Percentiles rank a stretch among this genome's conserved stretches.
These are phyloP conservation scores for Baronia brevicornis DNA, from an alignment of 2,888 invertebrate species.

Conservation along the genomic window DNA sequence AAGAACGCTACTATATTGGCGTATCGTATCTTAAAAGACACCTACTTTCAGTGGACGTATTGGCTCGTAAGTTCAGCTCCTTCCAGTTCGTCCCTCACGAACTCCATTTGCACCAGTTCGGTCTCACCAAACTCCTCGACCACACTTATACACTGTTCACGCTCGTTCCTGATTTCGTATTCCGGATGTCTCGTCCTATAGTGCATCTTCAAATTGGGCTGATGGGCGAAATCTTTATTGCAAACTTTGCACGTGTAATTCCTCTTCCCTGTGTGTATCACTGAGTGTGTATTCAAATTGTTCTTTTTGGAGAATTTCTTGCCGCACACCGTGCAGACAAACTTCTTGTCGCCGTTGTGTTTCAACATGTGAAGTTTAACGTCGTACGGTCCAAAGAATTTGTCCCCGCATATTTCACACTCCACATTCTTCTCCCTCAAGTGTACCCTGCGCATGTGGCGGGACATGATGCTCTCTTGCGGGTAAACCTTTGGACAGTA, in stretches of 20 bases:
- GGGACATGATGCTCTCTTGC: slow-evolving; percentile 74
- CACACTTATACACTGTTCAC: slow-evolving; percentile 18
- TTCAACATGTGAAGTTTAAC: slow-evolving; percentile 68
- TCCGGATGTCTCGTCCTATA: slow-evolving; percentile 39
- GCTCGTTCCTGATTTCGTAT: slow-evolving; percentile 14
- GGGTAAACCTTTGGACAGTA: slow-evolving; percentile 66
- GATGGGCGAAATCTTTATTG: slow-evolving; percentile 66
- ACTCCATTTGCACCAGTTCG: slow-evolving; percentile 44
- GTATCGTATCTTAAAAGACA: slow-evolving; percentile 9
- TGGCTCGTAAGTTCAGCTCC: slow-evolving; percentile 27
- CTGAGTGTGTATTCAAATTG: slow-evolving; percentile 74
- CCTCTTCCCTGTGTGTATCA: slow-evolving; percentile 74
- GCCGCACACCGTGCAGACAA: slow-evolving; percentile 75
- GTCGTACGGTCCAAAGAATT: slow-evolving; percentile 60
- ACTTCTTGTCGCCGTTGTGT: slow-evolving; percentile 72
- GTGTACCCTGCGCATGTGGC: slow-evolving; percentile 77
- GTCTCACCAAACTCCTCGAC: slow-evolving; percentile 33
- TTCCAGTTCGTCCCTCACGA: slow-evolving; percentile 41
- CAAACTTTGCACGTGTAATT: slow-evolving; percentile 69
- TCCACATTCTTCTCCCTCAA: slow-evolving; percentile 64
- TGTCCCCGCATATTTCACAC: slow-evolving; percentile 61
- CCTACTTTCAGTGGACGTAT: slow-evolving; percentile 11
- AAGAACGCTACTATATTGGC: slow-evolving; percentile 9
- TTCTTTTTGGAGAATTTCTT: slow-evolving; percentile 77
- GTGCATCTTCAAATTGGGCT: slow-evolving; percentile 52